These are phyloP conservation scores for Lycia hirtaria DNA, from an alignment of 2,888 invertebrate genomes.

Conservation along the genomic window DNA sequence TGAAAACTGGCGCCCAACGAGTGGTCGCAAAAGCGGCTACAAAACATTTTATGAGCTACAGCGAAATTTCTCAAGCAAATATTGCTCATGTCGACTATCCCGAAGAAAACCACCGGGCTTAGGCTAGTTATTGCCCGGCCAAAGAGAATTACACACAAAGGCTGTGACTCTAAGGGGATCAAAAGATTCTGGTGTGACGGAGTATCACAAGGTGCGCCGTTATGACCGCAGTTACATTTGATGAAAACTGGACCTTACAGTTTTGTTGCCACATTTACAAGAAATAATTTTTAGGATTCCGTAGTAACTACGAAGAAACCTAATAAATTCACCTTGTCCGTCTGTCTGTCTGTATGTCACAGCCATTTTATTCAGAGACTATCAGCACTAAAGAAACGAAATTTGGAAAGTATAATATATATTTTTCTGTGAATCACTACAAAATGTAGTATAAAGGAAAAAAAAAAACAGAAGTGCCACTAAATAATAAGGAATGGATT, in stretches of 20 bases:
- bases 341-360: no score
- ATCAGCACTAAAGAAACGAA: no score
- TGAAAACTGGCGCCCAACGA: conserved; percentile 17
- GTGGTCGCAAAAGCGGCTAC: neutral
- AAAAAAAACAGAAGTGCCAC: no score
- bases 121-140: conserved; percentile 25
- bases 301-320: no score
- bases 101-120: conserved; percentile 19
- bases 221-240: conserved; percentile 24
- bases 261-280: neutral
- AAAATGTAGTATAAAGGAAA: no score
- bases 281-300: neutral
- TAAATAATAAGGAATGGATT: no score
- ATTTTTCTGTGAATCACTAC: no score
- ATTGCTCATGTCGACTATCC: conserved; percentile 3
- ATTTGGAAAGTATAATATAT: no score
- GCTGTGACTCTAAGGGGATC: conserved; percentile 28
- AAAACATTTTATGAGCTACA: conserved; percentile 9
- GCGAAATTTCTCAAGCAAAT: conserved; percentile 18
- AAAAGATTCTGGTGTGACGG: conserved; percentile 27
- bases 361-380: no score
- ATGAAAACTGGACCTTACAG: neutral
- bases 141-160: conserved; percentile 31
- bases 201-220: conserved; percentile 23
- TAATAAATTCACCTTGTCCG: no score